Base-by-base conservation (phyloP, 2,888 invertebrate genomes). In the Eledone cirrhosa region DNA sequence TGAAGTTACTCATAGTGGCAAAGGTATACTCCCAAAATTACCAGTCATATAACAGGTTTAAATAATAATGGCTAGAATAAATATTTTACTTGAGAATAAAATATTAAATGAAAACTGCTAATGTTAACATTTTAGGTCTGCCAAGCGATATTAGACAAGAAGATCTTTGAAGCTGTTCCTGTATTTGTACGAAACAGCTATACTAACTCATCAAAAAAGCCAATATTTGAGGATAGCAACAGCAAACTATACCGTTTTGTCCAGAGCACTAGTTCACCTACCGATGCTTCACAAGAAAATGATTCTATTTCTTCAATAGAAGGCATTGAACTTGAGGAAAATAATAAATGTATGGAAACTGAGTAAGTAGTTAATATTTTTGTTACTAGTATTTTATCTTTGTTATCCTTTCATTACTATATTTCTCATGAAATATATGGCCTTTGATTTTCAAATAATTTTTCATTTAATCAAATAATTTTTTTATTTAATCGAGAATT, bases 211-310 rank as follows among this genome's bases (percentile, higher is more conserved):
- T 80, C 82, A 14, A 83, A 85, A 48, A 83, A 83, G 63, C 69
- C 81, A 11, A 74, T 67, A n/a, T 90, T 90, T 84, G 89, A 90
- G 69, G 90, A 90, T 84, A 89, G 88, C 78, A 83, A 83, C 74
- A 82, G 83, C 41, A 89, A 88, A 81, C 80, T 88, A 48, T 90
- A 88, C 81, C 82, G 86, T 33, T 89, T 89, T 82, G 79, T 85
- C 22, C 33, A 31, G 13, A 11, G 13, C 41, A 41, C 72, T 2
- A 78, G 77, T 29, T 80, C 79, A 29, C 53, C 67, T 4, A 48
- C 76, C 48, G 27, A 14, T 2, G 8, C 69, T 47, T n/a, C 47
- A 24, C 63, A 33, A 19, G 16, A 13, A 19, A 75, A 63, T 29
- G 24, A n/a, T 31, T 72, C 72, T n/a, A 72, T 33, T 13, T 72